A percentile compares a stretch with the other conserved stretches of the same genome.
These are phyloP conservation scores for Polyergus mexicanus DNA, from an alignment of 1,140 invertebrate genomes.

Conservation along the genomic window DNA sequence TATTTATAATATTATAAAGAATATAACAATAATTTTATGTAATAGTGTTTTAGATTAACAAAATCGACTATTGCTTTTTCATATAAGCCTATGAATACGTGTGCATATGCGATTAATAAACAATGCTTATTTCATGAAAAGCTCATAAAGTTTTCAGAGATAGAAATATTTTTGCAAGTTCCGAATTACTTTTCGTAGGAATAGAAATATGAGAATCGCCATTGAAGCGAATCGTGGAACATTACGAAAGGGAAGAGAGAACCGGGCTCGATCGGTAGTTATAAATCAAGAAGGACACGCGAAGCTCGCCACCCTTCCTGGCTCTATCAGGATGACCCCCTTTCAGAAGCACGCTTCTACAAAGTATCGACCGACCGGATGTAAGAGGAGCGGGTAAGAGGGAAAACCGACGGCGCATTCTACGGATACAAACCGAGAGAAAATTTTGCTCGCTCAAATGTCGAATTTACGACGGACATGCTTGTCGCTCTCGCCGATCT, in stretches of 20 bases:
- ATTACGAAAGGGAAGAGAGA: slow-evolving; percentile 24
- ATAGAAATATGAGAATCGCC: slow-evolving; percentile 63
- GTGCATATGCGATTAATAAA: neutral
- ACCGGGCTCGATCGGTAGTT: slow-evolving; percentile 70
- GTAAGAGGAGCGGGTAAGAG: slow-evolving; percentile 63
- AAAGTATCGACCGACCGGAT: slow-evolving; percentile 69
- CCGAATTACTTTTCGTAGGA: slow-evolving; percentile 37
- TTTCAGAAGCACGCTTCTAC: slow-evolving; percentile 62
- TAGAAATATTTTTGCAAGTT: slow-evolving; percentile 29
- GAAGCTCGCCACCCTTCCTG: slow-evolving; percentile 67
- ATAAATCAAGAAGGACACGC: slow-evolving; percentile 77
- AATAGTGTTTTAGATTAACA: neutral
- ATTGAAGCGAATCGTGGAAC: slow-evolving; percentile 45
- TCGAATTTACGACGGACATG: slow-evolving; percentile 65
- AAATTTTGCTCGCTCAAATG: slow-evolving; percentile 59
- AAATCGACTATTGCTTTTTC: neutral
- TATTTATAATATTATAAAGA: neutral
- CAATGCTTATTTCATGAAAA: neutral
- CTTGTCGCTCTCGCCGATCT: slow-evolving; percentile 52
- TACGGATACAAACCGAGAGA: slow-evolving; percentile 50
- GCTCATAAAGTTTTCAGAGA: neutral
- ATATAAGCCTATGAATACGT: neutral
- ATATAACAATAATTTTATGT: neutral
- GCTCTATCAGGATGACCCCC: slow-evolving; percentile 70
- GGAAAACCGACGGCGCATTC: slow-evolving; percentile 47